Evolutionary conservation across 2,113 vertebrate genomes (phyloP), one percentile per base, ranked within the genome.

Genomic region (Thalassarche chlororhynchos): DNA sequence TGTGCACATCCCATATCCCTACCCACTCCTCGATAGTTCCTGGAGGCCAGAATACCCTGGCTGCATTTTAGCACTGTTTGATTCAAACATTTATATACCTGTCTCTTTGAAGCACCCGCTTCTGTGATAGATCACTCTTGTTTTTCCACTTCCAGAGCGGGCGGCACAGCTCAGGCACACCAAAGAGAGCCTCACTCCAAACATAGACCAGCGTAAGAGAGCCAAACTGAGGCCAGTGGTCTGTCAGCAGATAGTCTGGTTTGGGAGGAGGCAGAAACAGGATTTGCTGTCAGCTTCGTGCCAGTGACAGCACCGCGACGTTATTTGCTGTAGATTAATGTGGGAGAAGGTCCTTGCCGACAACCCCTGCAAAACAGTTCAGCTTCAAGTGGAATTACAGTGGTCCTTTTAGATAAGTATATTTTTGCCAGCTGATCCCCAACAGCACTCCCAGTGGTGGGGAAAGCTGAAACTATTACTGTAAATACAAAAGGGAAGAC

Each of bases 401-500:
- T 84, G 93, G 93, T 94, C 93, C 89, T 94, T 89, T 95, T 72
- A 93, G 93, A 95, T 92, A 94, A 87, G 93, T 83, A 25, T 94
- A 44, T 88, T 89, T 96, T 93, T 96, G 96, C 94, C 94, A 96
- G 54, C 93, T 94, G 95, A 91, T 96, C 95, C 94, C 96, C 90
- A 96, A 89, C 95, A 97, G 92, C 93, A 96, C 93, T 96, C 95
- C 95, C 95, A 96, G 92, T 18, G 74, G 96, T 93, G 87, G 80
- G 78, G 96, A 97, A 96, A 97, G 95, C 96, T 96, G 96, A 97
- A 90, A 85, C 93, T 94, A 82, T 97, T 97, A 97, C 96, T 95
- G 95, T 97, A 97, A 97, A 97, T 96, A 97, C 95, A 96, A 97
- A 96, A 96, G 96, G 86, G 89, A 96, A 95, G 97, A 96, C 95